Conservation (phyloP, 2,113 vertebrate genomes). For the Corythornis vintsioides region DNA sequence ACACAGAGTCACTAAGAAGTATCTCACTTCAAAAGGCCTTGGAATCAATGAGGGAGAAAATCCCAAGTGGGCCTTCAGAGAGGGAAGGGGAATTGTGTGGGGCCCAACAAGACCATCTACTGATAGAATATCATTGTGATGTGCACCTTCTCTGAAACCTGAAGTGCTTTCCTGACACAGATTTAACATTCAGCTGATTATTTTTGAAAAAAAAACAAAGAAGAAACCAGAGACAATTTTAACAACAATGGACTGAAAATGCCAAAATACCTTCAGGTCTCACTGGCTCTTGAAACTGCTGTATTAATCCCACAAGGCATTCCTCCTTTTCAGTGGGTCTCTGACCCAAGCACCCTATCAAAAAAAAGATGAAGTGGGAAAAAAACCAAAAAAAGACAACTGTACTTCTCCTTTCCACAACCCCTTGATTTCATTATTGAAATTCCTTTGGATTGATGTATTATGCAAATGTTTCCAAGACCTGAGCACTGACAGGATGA, state of each 20-base stretch:
- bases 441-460: neutral
- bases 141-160: neutral
- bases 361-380: neutral
- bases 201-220: conserved; percentile 37
- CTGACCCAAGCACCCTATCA: neutral
- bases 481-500: neutral
- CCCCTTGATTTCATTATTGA: neutral
- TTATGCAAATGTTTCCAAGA: neutral
- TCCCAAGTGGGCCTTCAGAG: neutral
- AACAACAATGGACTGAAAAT: neutral
- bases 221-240: conserved; percentile 8
- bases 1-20: neutral
- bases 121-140: rapidly evolving
- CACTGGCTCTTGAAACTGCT: neutral
- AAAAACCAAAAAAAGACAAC: neutral
- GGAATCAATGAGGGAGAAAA: neutral
- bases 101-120: neutral
- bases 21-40: neutral
- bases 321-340: neutral
- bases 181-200: conserved; percentile 16
- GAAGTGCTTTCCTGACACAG: neutral
- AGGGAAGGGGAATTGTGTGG: neutral
- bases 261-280: neutral
- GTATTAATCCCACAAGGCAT: neutral
- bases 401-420: neutral